Evolutionary conservation across 2,888 invertebrate species (phyloP), one percentile per base, ranked within the genome.

Genomic region (Nemotelus nigrinus): DNA sequence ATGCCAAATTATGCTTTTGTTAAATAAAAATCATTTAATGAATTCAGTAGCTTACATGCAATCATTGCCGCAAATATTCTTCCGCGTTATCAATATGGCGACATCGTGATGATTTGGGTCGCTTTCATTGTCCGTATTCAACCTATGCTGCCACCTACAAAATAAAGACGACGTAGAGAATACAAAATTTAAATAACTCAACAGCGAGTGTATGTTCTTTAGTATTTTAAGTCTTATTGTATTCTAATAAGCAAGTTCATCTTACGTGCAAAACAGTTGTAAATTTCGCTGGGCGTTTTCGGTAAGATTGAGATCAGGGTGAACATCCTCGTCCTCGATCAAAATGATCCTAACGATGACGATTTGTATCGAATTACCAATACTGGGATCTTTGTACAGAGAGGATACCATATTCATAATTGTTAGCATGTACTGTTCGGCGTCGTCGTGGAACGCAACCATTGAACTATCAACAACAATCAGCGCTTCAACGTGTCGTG

Each of bases 351-450:
- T 91, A 10, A 96, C 96, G 55, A 97, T 93, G n/a, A 94, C 94
- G 79, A 97, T 92, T 86, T 96, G 95, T 83, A 97, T 93, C 85
- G 94, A 93, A 88, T 96, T 96, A 71, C 96, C 96, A 82, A 97
- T 95, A 75, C 93, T 94, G 3, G 96, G 95, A 83, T 95, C 95
- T 88, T 93, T 92, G 86, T 94, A 95, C n/a, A 95, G 87, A 2
- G 93, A 91, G 4, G 94, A 94, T 45, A 93, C 96, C 94, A 96
- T 96, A 86, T 96, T 97, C 95, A 96, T 96, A 81, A 97, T 93
- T 74, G 96, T 96, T 75, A 97, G 89, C 47, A 97, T 90, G 87
- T 97, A 96, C 5, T 92, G 94, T 85, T 95, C 93, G 81, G 96
- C 90, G 84, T 94, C 94, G 82, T 93, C 92, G 87, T 97, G 96